Conservation (phyloP, 2,888 invertebrate species). For the Marasmarcha lunaedactyla region DNA sequence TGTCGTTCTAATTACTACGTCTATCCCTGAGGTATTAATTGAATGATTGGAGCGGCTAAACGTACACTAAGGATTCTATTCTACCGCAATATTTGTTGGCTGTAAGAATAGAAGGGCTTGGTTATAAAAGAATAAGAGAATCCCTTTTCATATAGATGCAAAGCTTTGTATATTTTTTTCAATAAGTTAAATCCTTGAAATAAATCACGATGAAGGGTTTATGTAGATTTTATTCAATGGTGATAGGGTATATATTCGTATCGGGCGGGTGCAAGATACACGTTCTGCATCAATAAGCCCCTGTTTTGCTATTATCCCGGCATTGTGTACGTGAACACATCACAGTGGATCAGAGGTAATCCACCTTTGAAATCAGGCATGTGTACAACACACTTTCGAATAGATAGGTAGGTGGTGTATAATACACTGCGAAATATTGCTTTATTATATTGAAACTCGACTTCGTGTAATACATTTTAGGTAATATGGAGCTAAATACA, state of each 20-base stretch:
- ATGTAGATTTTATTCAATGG: not conserved
- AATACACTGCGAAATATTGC: too few species aligned
- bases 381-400: slow-evolving; percentile 34
- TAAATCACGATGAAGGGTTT: too few species aligned
- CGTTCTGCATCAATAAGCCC: slow-evolving; percentile 1
- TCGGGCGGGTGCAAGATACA: not conserved
- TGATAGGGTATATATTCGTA: not conserved
- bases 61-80: too few species aligned
- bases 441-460: too few species aligned
- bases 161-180: too few species aligned
- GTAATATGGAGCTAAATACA: too few species aligned
- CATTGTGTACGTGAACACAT: slow-evolving; percentile 19
- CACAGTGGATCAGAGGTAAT: slow-evolving; percentile 36
- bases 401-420: slow-evolving; percentile 8
- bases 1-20: slow-evolving; percentile 25
- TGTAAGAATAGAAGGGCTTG: too few species aligned
- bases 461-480: too few species aligned
- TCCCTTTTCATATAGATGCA: too few species aligned
- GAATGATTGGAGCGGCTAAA: not conserved
- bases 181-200: too few species aligned
- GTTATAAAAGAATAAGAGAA: too few species aligned
- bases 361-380: slow-evolving; percentile 30
- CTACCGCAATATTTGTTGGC: too few species aligned
- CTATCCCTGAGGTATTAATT: slow-evolving; percentile 12
- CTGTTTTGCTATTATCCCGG: not conserved